Evolutionary conservation across 2,113 vertebrate species (phyloP), one percentile per base, ranked within the genome.

Genomic region (Dolichallabes microphthalmus): DNA sequence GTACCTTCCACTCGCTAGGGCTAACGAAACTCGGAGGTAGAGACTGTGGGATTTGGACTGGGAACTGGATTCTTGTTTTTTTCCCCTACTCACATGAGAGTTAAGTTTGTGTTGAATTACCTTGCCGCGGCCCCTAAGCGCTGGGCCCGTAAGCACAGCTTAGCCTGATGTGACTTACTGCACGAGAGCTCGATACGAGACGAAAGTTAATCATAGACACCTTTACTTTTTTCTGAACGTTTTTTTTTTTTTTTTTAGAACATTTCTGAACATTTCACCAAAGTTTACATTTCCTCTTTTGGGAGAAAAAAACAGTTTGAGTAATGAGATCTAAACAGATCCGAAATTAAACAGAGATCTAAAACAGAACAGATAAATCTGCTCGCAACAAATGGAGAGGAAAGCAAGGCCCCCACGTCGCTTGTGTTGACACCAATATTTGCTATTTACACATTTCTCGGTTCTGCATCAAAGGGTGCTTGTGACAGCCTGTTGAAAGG

Each of bases 271-370:
- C 35, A 30, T 11, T n/a, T 27, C 17, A 4, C 91, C 88, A 92
- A 91, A 92, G 90, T 93, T 93, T 93, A 91, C 88, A 83, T 92
- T 91, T 92, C 90, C 91, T 90, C 82, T 77, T 20, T 89, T 89
- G 87, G 91, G 89, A 8, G 2, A 7, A 45, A 45, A 6, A 45
- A 45, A 39, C n/a, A 3, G 83, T 86, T 90, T 88, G 92, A 91
- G 93, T 93, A 92, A 76, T 27, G 71, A 86, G 86, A 83, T 83
- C 91, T 91, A 92, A 93, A 93, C 91, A 91, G 90, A 82, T n/a
- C n/a, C n/a, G n/a, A n/a, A n/a, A n/a, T n/a, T n/a, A n/a, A n/a
- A n/a, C n/a, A n/a, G n/a, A n/a, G n/a, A n/a, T n/a, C n/a, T n/a
- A n/a, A n/a, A n/a, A n/a, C n/a, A n/a, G n/a, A n/a, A n/a, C 30